These are phyloP conservation scores for Lucifuga dentata DNA, from an alignment of 2,113 vertebrate genomes.

Conservation along the genomic window DNA sequence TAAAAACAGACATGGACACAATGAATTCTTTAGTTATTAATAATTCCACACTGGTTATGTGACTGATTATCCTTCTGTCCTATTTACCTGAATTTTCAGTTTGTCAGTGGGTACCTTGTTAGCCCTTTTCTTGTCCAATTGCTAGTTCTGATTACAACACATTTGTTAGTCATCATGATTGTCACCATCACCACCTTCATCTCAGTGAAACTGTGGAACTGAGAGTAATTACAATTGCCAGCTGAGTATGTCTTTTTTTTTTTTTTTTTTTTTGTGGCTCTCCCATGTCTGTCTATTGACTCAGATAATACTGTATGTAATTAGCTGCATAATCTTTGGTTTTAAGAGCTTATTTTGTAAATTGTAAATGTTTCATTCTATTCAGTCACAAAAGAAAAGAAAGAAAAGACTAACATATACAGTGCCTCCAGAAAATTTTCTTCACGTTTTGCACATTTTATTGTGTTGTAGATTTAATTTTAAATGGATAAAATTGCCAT, in stretches of 20 bases:
- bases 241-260: slow-evolving; percentile 48
- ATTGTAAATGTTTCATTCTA: slow-evolving; percentile 18
- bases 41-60: background rate
- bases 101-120: slow-evolving; percentile 63
- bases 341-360: slow-evolving; percentile 56
- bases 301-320: slow-evolving; percentile 65
- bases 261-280: too few species aligned
- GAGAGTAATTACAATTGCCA: slow-evolving; percentile 75
- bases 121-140: slow-evolving; percentile 60
- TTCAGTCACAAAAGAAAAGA: slow-evolving; percentile 3
- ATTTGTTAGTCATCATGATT: slow-evolving; percentile 72
- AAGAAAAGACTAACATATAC: background rate
- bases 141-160: slow-evolving; percentile 64
- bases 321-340: slow-evolving; percentile 68
- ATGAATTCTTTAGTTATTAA: background rate
- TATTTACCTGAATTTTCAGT: slow-evolving; percentile 43
- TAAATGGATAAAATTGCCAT: too few species aligned
- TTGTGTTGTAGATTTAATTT: too few species aligned
- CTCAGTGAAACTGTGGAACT: slow-evolving; percentile 65
- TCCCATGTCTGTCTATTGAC: slow-evolving; percentile 52
- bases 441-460: too few species aligned
- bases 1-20: too few species aligned
- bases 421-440: too few species aligned
- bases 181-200: slow-evolving; percentile 72
- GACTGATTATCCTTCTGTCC: slow-evolving; percentile 56